phyloP scores from a whole-genome alignment of 2,113 vertebrate species.

The Phocoena sinus region DNA sequence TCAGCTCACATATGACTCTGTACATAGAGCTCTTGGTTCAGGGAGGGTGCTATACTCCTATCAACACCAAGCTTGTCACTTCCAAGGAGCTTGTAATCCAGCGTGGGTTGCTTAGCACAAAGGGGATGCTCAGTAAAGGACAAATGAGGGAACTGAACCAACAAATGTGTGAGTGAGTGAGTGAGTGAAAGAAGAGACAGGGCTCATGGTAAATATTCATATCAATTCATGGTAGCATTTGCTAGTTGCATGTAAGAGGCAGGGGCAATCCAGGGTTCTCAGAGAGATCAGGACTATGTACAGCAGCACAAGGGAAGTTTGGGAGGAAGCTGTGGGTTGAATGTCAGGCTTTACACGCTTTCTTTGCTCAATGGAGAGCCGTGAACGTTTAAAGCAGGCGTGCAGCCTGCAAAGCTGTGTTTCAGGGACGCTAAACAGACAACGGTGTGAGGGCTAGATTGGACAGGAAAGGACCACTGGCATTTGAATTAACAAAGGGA shows the following conservation, averaged over 20 bases:
- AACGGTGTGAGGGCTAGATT: not conserved
- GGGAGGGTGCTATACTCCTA: not conserved
- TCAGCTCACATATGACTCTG: not conserved
- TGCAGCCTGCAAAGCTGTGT: not conserved
- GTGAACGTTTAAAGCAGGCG: not conserved
- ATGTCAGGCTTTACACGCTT: not conserved
- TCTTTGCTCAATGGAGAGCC: not conserved
- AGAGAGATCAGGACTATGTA: not conserved
- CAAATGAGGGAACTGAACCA: not conserved
- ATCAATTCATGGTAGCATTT: not conserved
- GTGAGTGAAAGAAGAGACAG: not conserved
- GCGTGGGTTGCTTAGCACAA: not conserved
- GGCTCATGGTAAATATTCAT: not conserved
- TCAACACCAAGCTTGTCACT: not conserved
- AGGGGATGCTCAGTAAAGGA: not conserved
- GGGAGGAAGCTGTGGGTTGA: not conserved
- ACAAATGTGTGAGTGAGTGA: not conserved
- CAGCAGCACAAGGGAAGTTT: not conserved
- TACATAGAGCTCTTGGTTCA: not conserved
- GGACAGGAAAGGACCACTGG: not conserved
- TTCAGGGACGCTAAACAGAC: not conserved
- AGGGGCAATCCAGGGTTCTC: not conserved
- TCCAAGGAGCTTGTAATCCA: too few species aligned
- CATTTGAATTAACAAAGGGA: not conserved
- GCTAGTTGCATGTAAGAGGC: too few species aligned